Base-by-base conservation (phyloP, 1,140 invertebrate genomes). In the Diachasmimorpha longicaudata region DNA sequence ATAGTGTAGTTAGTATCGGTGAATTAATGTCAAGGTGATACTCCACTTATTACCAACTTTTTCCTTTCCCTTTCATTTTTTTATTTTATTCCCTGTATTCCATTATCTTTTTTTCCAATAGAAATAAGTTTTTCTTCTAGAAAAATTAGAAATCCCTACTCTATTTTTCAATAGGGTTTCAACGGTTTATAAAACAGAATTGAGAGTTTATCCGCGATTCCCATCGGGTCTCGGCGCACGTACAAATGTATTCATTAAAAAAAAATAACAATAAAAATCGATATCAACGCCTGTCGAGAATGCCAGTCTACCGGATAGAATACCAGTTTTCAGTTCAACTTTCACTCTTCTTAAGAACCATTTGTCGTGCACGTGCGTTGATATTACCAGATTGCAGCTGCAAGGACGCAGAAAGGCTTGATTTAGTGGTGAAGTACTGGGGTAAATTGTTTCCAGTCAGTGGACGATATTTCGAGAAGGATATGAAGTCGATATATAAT, bases 301-400 rank as follows among this genome's bases (percentile, higher is more conserved):
- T 77, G 46, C 74, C 77, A 77, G 70, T 68, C 76, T 77, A 74
- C 77, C 76, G 77, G 79, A 77, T 81, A 74, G 82, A 81, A 84
- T 82, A 81, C 82, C 82, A 81, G 76, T 80, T 82, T 77, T 31
- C 36, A 79, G 77, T 79, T 81, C 79, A 75, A 85, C 84, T 85
- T 85, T 85, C 84, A 84, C 84, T 84, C 80, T 84, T 80, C 77
- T 72, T 79, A 79, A 80, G 76, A 77, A 67, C 31, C 72, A 77
- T 78, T 79, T 78, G 79, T 78, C 79, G 79, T 72, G 74, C 79
- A 72, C 79, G 79, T 72, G 74, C 79, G 74, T 77, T 23, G n/a
- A 48, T 55, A 70, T 70, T 74, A 79, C 72, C 75, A 71, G 67
- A 79, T 79, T 73, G 71, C 79, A 52, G 72, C 75, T 77, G 77